Conservation (phyloP, 1,140 invertebrate species). For the Thereuonema tuberculata region DNA sequence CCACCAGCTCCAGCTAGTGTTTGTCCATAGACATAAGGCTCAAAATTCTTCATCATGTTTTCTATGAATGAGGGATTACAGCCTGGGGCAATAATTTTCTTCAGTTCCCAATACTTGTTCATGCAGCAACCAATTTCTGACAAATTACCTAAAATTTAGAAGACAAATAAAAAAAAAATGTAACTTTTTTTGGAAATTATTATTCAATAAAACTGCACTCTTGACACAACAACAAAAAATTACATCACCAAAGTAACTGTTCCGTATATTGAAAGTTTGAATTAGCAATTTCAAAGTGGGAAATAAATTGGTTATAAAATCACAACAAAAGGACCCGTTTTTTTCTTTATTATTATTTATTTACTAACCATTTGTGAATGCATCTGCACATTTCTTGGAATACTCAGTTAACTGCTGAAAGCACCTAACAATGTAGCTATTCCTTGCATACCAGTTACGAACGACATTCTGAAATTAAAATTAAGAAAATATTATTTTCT, state of each 20-base stretch:
- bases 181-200: too few species aligned
- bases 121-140: constrained; percentile 29
- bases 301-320: too few species aligned
- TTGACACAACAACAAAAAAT: too few species aligned
- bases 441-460: constrained; percentile 39
- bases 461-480: constrained; percentile 33
- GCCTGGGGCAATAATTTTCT: constrained; percentile 37
- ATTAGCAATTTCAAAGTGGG: too few species aligned
- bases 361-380: constrained; percentile 30
- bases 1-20: constrained; percentile 35
- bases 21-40: constrained; percentile 26
- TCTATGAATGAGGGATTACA: constrained; percentile 32
- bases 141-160: constrained; percentile 29
- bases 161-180: too few species aligned
- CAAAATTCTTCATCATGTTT: constrained; percentile 26
- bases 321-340: too few species aligned
- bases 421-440: constrained; percentile 31
- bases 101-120: constrained; percentile 34
- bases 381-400: constrained; percentile 27
- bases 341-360: too few species aligned
- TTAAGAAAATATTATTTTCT: too few species aligned
- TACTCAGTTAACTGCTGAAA: constrained; percentile 28
- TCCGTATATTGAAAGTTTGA: too few species aligned
- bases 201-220: too few species aligned
- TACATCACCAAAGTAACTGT: too few species aligned